A percentile compares a stretch with the other conserved stretches of the same genome.
Conservation (phyloP, 2,113 vertebrate genomes). For the Nannobrachium achirus region DNA sequence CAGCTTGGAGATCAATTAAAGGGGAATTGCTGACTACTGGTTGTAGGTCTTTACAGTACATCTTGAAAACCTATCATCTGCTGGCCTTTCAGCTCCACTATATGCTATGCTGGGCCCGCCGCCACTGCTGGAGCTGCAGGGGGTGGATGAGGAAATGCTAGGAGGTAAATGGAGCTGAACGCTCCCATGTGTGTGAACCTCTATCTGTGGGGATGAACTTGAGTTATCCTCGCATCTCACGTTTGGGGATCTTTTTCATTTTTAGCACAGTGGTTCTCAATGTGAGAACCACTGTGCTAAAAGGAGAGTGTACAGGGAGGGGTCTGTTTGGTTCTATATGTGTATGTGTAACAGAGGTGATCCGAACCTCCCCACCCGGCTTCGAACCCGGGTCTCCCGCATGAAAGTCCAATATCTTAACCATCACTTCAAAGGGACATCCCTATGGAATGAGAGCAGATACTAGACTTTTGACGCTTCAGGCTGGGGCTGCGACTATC, state of each 20-base stretch:
- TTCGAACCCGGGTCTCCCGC: too few relatives aligned
- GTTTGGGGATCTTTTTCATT: neutral
- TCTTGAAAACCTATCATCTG: conserved; percentile 73
- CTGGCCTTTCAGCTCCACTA: conserved; percentile 19
- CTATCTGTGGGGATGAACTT: conserved; percentile 12
- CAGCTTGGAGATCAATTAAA: conserved; percentile 63
- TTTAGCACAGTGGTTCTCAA: conserved; percentile 1
- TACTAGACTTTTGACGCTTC: too few relatives aligned
- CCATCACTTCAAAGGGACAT: too few relatives aligned
- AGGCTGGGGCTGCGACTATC: too few relatives aligned
- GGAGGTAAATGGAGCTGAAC: conserved; percentile 35
- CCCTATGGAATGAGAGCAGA: too few relatives aligned
- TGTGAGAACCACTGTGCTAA: neutral
- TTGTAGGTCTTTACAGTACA: conserved; percentile 39
- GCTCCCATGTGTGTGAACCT: conserved; percentile 20
- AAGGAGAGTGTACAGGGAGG: neutral
- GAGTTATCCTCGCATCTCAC: conserved; percentile 35
- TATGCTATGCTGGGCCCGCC: conserved; percentile 1
- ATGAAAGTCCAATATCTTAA: too few relatives aligned
- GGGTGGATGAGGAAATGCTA: conserved; percentile 38
- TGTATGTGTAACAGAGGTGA: too few relatives aligned
- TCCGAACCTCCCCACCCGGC: too few relatives aligned
- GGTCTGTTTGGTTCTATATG: too few relatives aligned
- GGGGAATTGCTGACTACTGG: conserved; percentile 65
- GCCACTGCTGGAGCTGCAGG: conserved; percentile 47